Evolutionary conservation across 2,797 vertebrate species (phyloP), one percentile per base, ranked within the genome.

Genomic region (Lacerta bilineata): DNA sequence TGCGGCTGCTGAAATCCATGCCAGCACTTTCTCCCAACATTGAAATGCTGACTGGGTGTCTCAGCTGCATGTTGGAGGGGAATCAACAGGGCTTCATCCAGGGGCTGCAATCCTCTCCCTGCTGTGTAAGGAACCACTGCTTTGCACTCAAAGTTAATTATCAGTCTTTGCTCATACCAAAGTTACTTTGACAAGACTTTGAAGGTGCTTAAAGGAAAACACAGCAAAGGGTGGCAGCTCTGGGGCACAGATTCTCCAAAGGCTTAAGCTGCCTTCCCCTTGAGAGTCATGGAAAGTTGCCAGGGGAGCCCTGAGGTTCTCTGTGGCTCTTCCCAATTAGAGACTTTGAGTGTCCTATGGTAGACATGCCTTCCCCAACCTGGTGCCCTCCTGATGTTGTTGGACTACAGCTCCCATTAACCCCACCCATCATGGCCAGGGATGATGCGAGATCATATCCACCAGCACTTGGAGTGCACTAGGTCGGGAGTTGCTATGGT

Each of bases 1-100:
- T 50, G 78, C 29, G 2, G 18, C 13, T 55, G 20, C 59, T 81
- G 80, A 7, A 64, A 27, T 15, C 39, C 36, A 27, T 41, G 39
- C 46, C 43, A 74, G 0, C 0, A 3, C 10, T 50, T 9, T 15
- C 0, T 11, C 15, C 33, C 3, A n/a, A 10, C 0, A n/a, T 2
- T 50, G 50, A 50, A 50, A 50, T 13, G 50, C 50, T 55, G 50
- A 55, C 50, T 15, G 50, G 50, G 23, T 33, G 46, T 17, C 43
- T 80, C 7, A 33, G 13, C 46, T 3, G 36, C 36, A 7, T 20
- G 71, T 74, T 18, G 17, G 33, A 39, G 71, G 71, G 33, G 33
- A 36, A 74, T 33, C 15, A 1, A 55, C 27, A 17, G 78, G n/a
- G 3, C 29, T n/a, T 33, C 17, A 2, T 59, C 18, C n/a, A 33